phyloP scores from a whole-genome alignment of 2,113 vertebrate species.

The Cynoglossus semilaevis region DNA sequence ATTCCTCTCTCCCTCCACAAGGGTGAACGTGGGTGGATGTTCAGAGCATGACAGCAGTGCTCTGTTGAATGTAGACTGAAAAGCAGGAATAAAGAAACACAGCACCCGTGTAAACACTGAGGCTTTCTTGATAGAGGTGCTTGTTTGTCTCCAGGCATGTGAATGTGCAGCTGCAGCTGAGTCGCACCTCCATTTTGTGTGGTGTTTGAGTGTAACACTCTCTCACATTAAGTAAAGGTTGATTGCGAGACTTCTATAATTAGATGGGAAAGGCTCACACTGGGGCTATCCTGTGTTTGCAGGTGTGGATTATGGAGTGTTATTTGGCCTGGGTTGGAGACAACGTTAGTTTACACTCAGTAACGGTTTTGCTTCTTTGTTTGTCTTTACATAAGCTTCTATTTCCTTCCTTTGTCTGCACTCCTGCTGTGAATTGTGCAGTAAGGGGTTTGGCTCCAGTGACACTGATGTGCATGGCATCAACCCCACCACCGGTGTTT shows the following conservation, averaged over 20 bases:
- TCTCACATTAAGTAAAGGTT: not conserved
- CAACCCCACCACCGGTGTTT: slow-evolving; percentile 41
- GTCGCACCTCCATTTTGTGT: slow-evolving; percentile 36
- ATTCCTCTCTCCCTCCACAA: slow-evolving; percentile 45
- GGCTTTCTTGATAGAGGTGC: slow-evolving; percentile 24
- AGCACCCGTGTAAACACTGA: slow-evolving; percentile 58
- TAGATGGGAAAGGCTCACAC: slow-evolving; percentile 8
- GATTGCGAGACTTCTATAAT: slow-evolving; percentile 9
- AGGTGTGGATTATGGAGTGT: too few relatives aligned
- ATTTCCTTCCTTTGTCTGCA: slow-evolving; percentile 34
- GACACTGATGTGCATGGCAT: slow-evolving; percentile 63
- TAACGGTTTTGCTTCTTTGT: slow-evolving; percentile 41
- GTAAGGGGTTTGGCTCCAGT: slow-evolving; percentile 35
- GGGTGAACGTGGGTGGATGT: slow-evolving; percentile 72
- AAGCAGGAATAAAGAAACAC: slow-evolving; percentile 62
- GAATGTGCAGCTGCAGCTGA: slow-evolving; percentile 12
- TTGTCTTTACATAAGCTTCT: slow-evolving; percentile 43
- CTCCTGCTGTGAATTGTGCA: slow-evolving; percentile 60
- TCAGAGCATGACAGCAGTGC: slow-evolving; percentile 69
- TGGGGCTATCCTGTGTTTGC: too few relatives aligned
- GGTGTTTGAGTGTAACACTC: slow-evolving; percentile 7
- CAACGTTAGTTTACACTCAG: too few relatives aligned
- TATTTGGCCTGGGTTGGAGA: too few relatives aligned
- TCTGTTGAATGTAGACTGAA: slow-evolving; percentile 68
- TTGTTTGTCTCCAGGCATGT: slow-evolving; percentile 34